phyloP scores from a whole-genome alignment of 1,140 invertebrate genomes.

The Paraescarpia echinospica region DNA sequence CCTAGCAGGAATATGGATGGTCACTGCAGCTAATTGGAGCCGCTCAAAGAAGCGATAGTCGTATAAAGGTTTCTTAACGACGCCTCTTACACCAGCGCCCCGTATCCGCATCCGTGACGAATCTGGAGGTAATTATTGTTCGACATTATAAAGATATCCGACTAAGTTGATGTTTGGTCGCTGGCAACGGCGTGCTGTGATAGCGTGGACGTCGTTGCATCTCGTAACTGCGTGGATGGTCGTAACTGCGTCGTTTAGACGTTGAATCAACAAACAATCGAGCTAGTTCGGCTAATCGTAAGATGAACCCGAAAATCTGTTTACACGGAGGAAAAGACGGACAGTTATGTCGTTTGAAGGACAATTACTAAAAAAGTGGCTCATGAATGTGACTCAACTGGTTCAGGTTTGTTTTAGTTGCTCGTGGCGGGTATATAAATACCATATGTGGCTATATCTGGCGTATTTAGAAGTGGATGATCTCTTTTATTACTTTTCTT shows the following conservation, averaged over 20 bases:
- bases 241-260: background rate
- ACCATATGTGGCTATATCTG: too few relatives aligned
- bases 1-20: background rate
- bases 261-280: background rate
- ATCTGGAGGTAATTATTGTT: background rate
- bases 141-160: background rate
- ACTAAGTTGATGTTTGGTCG: background rate
- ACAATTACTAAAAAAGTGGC: background rate
- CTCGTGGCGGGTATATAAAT: too few relatives aligned
- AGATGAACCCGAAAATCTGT: background rate
- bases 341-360: background rate
- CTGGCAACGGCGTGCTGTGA: background rate
- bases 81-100: background rate
- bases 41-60: background rate
- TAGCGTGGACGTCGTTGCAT: background rate
- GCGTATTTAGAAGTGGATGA: too few relatives aligned
- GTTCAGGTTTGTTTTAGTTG: too few relatives aligned
- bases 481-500: too few relatives aligned
- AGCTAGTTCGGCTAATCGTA: background rate
- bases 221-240: background rate
- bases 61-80: background rate
- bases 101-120: background rate
- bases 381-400: too few relatives aligned
- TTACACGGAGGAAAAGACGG: background rate
- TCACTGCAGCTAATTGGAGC: background rate